These are phyloP conservation scores for Myiopsitta monachus DNA, from an alignment of 2,113 vertebrate genomes.

Conservation along the genomic window DNA sequence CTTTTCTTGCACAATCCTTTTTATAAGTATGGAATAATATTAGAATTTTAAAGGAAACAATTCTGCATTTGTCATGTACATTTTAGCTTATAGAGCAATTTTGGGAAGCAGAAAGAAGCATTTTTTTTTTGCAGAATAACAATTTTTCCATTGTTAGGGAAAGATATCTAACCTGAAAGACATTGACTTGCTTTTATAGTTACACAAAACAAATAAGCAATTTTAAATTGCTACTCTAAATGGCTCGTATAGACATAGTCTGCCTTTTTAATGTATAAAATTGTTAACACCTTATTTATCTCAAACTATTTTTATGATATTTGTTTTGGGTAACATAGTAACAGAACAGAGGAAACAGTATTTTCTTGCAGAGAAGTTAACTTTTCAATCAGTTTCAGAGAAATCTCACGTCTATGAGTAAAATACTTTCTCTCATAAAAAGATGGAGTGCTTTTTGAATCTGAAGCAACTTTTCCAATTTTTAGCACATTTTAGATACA, in stretches of 20 bases:
- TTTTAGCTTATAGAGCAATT: slow-evolving; percentile 8
- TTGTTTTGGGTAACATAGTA: not conserved
- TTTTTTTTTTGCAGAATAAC: slow-evolving; percentile 28
- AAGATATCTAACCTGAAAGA: not conserved
- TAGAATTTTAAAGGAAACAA: slow-evolving; percentile 1
- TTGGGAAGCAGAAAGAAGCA: not conserved
- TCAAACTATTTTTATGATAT: not conserved
- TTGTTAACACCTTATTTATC: not conserved
- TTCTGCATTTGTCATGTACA: not conserved
- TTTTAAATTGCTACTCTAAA: not conserved
- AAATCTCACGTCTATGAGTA: not conserved
- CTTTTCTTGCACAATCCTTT: not conserved
- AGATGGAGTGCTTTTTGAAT: not conserved
- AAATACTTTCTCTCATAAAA: not conserved
- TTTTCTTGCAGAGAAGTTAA: not conserved
- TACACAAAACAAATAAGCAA: not conserved
- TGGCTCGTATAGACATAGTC: not conserved
- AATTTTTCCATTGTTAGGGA: not conserved
- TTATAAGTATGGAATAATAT: not conserved
- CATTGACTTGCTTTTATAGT: slow-evolving; percentile 7
- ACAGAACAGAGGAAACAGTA: not conserved
- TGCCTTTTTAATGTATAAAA: not conserved
- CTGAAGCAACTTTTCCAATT: not conserved
- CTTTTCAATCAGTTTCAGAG: not conserved
- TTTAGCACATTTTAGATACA: not conserved